phyloP scores from a whole-genome alignment of 2,797 vertebrate genomes.

The Esox masquinongy region DNA sequence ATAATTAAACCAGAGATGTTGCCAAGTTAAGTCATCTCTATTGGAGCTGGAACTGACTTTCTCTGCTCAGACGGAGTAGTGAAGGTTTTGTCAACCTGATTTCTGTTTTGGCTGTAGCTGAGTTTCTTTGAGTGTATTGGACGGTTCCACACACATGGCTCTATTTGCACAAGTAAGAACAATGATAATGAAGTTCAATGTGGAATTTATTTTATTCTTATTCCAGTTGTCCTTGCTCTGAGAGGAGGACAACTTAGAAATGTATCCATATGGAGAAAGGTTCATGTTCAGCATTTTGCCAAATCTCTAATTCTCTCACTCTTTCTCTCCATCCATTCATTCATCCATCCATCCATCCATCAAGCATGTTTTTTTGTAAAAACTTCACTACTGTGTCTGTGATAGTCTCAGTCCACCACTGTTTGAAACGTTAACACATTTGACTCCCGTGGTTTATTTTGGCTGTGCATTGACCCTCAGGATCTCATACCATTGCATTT shows the following conservation, averaged over 20 bases:
- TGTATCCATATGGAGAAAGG: constrained; percentile 67
- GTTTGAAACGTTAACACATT: constrained; percentile 53
- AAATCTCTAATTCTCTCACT: constrained; percentile 19
- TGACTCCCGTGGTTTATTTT: constrained; percentile 62
- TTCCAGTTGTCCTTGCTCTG: constrained; percentile 51
- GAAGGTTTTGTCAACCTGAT: not conserved
- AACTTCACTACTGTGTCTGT: constrained; percentile 56
- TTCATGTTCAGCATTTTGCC: constrained; percentile 60
- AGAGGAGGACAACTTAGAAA: constrained; percentile 49
- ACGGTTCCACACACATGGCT: not conserved
- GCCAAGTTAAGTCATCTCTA: constrained; percentile 34
- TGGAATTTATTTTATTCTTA: constrained; percentile 48
- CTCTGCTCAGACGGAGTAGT: not conserved
- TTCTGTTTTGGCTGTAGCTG: constrained; percentile 1
- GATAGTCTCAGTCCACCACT: constrained; percentile 34
- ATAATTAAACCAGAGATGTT: constrained; percentile 48
- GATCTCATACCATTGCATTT: constrained; percentile 44
- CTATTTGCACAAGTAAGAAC: constrained; percentile 8
- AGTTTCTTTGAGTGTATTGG: not conserved
- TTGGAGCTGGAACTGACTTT: constrained; percentile 19
- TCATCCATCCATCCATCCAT: constrained; percentile 29
- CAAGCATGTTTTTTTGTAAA: constrained; percentile 8
- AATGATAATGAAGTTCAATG: constrained; percentile 44
- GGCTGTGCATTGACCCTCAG: constrained; percentile 51
- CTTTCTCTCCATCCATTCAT: constrained; percentile 20